A percentile compares a stretch with the other conserved stretches of the same genome.
These are phyloP conservation scores for Premnoplex brunnescens DNA, from an alignment of 2,797 vertebrate genomes.

Conservation along the genomic window DNA sequence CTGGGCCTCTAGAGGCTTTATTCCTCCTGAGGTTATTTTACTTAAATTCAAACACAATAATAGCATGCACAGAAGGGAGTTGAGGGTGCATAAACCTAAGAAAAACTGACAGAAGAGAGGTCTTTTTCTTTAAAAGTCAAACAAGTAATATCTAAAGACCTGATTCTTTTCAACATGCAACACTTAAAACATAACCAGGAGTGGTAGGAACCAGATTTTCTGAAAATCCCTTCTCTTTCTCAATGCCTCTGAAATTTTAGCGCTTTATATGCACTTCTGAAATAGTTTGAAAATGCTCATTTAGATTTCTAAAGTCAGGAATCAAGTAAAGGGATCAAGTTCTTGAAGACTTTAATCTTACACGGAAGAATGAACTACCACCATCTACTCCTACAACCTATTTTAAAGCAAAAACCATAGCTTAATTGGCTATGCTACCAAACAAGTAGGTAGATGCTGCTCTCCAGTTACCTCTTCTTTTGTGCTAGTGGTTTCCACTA, in stretches of 20 bases:
- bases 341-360: not conserved
- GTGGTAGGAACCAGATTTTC: not conserved
- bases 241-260: not conserved
- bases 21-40: not conserved
- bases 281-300: not conserved
- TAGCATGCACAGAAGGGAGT: not conserved
- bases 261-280: not conserved
- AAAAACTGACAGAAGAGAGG: not conserved
- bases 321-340: not conserved
- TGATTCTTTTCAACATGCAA: not conserved
- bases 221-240: not conserved
- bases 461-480: not conserved
- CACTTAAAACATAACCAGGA: not conserved
- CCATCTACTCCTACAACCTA: not conserved
- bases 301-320: not conserved
- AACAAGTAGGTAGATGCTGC: not conserved
- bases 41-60: not conserved
- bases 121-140: not conserved
- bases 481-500: not conserved
- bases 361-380: not conserved
- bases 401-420: not conserved
- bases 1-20: not conserved
- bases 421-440: not conserved
- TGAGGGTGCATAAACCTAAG: rapidly evolving
- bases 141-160: not conserved